These are phyloP conservation scores for Pseudomyrmex pallidus DNA, from an alignment of 1,140 invertebrate species.

Conservation along the genomic window DNA sequence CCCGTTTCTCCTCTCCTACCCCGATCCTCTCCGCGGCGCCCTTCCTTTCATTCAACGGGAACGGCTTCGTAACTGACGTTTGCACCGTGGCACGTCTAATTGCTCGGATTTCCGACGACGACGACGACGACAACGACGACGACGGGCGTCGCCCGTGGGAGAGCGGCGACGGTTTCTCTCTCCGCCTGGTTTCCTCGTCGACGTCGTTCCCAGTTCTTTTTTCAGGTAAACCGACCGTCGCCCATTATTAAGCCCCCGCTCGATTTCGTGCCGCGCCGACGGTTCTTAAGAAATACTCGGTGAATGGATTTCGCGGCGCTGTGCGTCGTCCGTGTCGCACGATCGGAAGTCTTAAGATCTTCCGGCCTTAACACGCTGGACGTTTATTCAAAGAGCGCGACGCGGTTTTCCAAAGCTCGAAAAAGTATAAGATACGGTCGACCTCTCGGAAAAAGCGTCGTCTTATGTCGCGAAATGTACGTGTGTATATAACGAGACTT, in stretches of 20 bases:
- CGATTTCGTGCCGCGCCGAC: constrained; percentile 18
- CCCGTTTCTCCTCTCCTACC: neutral
- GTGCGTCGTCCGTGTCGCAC: neutral
- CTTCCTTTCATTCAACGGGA: constrained; percentile 34
- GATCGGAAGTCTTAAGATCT: neutral
- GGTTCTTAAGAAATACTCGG: constrained; percentile 35
- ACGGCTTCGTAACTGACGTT: constrained; percentile 53
- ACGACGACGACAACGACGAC: constrained; percentile 31
- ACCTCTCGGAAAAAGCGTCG: too few species aligned
- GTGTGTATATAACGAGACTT: too few species aligned
- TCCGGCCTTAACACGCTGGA: neutral
- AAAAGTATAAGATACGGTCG: too few species aligned
- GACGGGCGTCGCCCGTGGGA: constrained; percentile 13
- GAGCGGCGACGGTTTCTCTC: constrained; percentile 26
- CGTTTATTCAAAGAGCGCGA: too few species aligned
- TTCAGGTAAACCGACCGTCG: constrained; percentile 57
- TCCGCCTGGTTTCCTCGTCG: constrained; percentile 10
- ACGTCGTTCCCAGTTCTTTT: constrained; percentile 16
- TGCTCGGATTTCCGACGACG: constrained; percentile 58
- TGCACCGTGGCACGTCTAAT: constrained; percentile 56
- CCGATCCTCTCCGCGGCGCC: neutral
- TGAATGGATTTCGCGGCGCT: neutral
- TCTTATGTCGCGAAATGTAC: too few species aligned
- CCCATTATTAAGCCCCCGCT: constrained; percentile 42
- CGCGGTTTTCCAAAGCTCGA: too few species aligned